Evolutionary conservation across 1,140 invertebrate genomes (phyloP), one percentile per base, ranked within the genome.

Genomic region (Rhagoletis zephyria): DNA sequence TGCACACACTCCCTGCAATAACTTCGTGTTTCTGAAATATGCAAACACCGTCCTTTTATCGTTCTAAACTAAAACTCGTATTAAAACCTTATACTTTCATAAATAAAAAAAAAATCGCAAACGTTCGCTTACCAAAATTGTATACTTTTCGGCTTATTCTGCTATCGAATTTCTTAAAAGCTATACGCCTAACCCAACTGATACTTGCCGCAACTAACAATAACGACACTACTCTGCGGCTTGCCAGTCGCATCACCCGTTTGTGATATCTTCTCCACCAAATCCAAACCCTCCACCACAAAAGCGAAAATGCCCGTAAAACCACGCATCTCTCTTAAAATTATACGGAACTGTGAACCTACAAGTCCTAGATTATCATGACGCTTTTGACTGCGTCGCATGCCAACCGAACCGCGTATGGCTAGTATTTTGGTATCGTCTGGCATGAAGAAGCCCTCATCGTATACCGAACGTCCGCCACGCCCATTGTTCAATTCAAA

Each of bases 271-370:
- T 96, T 96, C 90, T 97, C 96, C 45, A 97, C 95, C 60, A 97
- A 93, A 90, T 97, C 96, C 56, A 97, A 94, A 1, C 97, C 97
- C 90, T 97, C 96, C 74, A 97, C 94, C 5, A 97, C 96, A 91
- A 95, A 96, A 5, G 95, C 97, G 90, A 97, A 97, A 87, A 97
- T 97, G 12, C 95, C 96, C 1, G 96, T 97, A 92, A 97, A 97
- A 16, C 96, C 95, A 86, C 95, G 94, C 95, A 96, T 97, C 90
- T 97, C 96, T 88, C 96, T 95, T 87, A 97, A 92, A 88, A 97
- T 96, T 87, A 97, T 95, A 70, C 96, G 95, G 93, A 97, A 97
- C 91, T 97, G 97, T 61, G 96, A 97, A 40, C 96, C 97, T 0
- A 97, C 97, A 94, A 96, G 95, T 56, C 96, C 96, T 63, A 96